Evolutionary conservation across 2,797 vertebrate genomes (phyloP), one percentile per base, ranked within the genome.

Genomic region (Poecilia gillii): DNA sequence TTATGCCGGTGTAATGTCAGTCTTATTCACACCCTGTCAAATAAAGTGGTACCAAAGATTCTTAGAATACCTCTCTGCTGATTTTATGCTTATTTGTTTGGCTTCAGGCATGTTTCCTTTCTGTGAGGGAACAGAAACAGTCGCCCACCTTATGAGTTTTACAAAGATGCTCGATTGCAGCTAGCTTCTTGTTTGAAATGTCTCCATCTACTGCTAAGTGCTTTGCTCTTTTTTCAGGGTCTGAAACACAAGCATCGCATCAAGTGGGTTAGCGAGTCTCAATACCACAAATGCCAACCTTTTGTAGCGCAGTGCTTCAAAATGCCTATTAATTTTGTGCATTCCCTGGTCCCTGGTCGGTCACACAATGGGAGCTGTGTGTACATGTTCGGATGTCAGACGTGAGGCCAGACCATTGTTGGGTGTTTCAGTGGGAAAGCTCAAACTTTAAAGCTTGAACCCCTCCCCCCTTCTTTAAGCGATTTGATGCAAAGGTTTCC

Each of bases 401-500:
- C n/a, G 62, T 12, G 45, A 78, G 53, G 36, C 53, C 68, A 72
- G 72, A 78, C 51, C 70, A 73, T 33, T 73, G 55, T 47, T 53
- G 18, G 70, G 20, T 31, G 23, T 36, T 39, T 43, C 23, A 41
- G 43, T 18, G 33, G 43, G 55, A 46, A 74, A 51, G 16, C 23
- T 41, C 12, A 55, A 45, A 39, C 53, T 55, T 57, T 20, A 79
- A 11, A 66, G 25, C 59, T 79, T 55, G 28, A 62, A 25, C 14
- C 8, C 12, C 39, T 1, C 6, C 39, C 7, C 39, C 39, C 71
- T 36, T 70, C 28, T 53, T 46, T 62, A 18, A 62, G 39, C 12
- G 36, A 68, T 12, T 33, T 73, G 71, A 45, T 46, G n/a, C 70
- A 53, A 71, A 33, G 70, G 16, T 68, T 70, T 81, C 77, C 75